Evolutionary conservation across 2,113 vertebrate genomes (phyloP), one percentile per base, ranked within the genome.

Genomic region (Leuciscus idus): DNA sequence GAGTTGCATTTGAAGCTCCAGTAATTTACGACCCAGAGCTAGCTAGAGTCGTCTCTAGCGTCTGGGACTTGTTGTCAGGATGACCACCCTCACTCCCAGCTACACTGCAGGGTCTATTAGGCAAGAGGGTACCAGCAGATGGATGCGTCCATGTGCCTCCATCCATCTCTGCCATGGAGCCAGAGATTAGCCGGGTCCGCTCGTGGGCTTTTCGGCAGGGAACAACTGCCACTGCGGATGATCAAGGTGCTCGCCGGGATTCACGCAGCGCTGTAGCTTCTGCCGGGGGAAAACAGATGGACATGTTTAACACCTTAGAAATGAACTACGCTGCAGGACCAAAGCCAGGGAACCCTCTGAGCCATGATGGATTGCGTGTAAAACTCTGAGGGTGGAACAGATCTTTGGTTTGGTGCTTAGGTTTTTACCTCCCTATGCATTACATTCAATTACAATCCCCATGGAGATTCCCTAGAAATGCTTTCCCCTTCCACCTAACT

Each of bases 231-330:
- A 48, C 81, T 86, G 80, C 61, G 48, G 84, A 89, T 91, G 86
- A 89, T 87, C 84, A 84, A 89, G 84, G 83, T 84, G 52, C 74
- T 87, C 79, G 72, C 19, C 43, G 87, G 86, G 85, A 78, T 88
- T 82, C 64, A 75, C 61, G 85, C 62, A n/a, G 87, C 39, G 85
- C 62, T 76, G 73, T 64, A 73, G 52, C 39, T 74, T 77, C 83
- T 78, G 85, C 87, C 82, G 59, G 36, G 74, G 86, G 88, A 61
- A 84, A 91, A 89, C 92, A 94, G 88, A 92, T 91, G 90, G 90
- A 90, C 88, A 87, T 57, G 82, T 91, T 88, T 87, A 92, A 90
- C 74, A 88, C 79, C 64, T 87, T 78, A 64, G 79, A 87, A 80
- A 87, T 84, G 74, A 61, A 85, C 62, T 78, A 23, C 72, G 23